A percentile compares a stretch with the other conserved stretches of the same genome.
Evolutionary conservation across 2,797 vertebrate genomes (phyloP).

Genomic region (Helostoma temminkii): DNA sequence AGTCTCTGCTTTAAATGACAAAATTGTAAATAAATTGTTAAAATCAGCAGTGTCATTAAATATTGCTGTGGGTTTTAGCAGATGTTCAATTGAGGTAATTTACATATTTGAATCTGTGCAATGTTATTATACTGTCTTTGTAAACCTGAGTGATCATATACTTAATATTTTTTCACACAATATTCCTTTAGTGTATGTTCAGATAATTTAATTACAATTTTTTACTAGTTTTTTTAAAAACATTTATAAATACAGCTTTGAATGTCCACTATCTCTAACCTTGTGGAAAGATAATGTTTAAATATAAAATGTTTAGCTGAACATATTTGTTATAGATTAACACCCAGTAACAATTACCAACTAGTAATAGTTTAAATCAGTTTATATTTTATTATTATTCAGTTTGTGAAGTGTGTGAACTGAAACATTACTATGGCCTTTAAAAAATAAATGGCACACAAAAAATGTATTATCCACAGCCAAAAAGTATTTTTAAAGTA

Average conservation of each 20-base stretch:
- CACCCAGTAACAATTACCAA: not conserved
- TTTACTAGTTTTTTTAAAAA: not conserved
- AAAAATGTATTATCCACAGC: not conserved
- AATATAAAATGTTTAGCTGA: not conserved
- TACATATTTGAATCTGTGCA: not conserved
- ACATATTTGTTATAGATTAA: not conserved
- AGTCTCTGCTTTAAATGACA: slow-evolving; percentile 31
- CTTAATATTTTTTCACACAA: not conserved
- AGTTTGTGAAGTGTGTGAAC: not conserved
- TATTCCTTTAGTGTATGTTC: not conserved
- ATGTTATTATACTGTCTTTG: not conserved
- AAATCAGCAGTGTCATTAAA: slow-evolving; percentile 16
- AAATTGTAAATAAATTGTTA: slow-evolving; percentile 22
- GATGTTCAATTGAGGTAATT: not conserved
- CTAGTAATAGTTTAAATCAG: not conserved
- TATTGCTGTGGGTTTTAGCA: slow-evolving; percentile 4
- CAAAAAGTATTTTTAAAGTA: too few species aligned
- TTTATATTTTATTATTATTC: not conserved
- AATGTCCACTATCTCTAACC: not conserved
- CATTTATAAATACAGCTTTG: not conserved
- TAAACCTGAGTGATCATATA: not conserved
- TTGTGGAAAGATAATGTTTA: not conserved
- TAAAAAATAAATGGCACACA: not conserved
- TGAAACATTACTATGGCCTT: not conserved
- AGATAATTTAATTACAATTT: not conserved